Conservation (phyloP, 2,888 invertebrate genomes). For the Volucella inanis region DNA sequence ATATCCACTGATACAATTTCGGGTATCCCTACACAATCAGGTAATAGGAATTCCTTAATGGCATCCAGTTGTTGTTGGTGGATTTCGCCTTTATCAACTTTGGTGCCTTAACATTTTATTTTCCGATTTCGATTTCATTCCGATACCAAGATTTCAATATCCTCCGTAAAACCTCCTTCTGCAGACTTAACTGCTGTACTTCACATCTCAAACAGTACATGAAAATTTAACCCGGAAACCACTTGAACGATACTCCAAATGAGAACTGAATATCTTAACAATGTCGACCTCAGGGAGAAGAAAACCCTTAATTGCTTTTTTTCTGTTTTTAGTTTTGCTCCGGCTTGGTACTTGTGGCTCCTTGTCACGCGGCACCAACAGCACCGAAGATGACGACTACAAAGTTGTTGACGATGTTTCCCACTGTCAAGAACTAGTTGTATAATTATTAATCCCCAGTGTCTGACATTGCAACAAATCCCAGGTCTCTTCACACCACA, state of each 20-base stretch:
- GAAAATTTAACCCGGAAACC: constrained; percentile 18
- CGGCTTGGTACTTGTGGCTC: constrained; percentile 26
- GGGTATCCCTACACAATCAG: no score
- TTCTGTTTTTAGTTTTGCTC: constrained; percentile 10
- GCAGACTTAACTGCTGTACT: no score
- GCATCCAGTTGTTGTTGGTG: no score
- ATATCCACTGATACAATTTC: no score
- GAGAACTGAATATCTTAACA: constrained; percentile 4
- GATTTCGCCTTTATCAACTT: no score
- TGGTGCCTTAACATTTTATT: no score
- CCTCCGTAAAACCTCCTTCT: no score
- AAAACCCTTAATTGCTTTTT: background rate
- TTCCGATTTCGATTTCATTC: no score
- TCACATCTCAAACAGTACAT: no score
- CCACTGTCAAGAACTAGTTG: constrained; percentile 62
- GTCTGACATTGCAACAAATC: constrained; percentile 29
- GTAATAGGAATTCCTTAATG: no score
- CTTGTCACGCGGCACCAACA: background rate
- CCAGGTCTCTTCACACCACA: background rate
- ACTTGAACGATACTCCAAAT: constrained; percentile 15
- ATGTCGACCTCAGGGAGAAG: constrained; percentile 12
- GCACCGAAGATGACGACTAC: background rate
- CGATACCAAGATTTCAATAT: no score
- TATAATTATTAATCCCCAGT: constrained; percentile 41
- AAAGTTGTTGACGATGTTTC: constrained; percentile 19